Conservation (phyloP, 2,113 vertebrate genomes). For the Caloenas nicobarica region DNA sequence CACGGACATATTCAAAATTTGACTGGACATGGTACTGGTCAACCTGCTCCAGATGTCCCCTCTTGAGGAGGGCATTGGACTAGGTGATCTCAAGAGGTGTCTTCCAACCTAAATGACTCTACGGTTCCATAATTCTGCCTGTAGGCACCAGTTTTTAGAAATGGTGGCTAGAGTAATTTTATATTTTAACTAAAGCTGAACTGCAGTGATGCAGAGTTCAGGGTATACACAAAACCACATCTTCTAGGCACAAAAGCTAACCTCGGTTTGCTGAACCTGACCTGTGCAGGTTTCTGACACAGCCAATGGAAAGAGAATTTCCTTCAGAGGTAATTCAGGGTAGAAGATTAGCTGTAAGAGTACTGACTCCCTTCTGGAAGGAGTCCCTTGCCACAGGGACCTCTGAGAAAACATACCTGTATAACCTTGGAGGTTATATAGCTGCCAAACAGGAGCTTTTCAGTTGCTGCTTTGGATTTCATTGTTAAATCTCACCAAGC, state of each 20-base stretch:
- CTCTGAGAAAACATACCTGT: neutral
- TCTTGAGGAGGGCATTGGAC: neutral
- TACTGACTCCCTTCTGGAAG: neutral
- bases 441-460: neutral
- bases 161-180: neutral
- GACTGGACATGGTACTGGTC: neutral
- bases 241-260: neutral
- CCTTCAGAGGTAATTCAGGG: neutral
- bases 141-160: neutral
- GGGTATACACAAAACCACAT: accelerated
- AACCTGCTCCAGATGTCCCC: neutral
- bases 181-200: neutral
- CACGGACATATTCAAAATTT: neutral
- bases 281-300: neutral
- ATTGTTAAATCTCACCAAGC: neutral
- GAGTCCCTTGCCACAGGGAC: neutral
- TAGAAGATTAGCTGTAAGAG: neutral
- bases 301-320: neutral
- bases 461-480: neutral
- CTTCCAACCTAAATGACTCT: neutral
- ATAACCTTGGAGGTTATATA: neutral
- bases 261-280: neutral
- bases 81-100: neutral
- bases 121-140: neutral
- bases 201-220: neutral